A percentile compares a stretch with the other conserved stretches of the same genome.
These are phyloP conservation scores for Sinonovacula constricta DNA, from an alignment of 1,140 invertebrate species.

Conservation along the genomic window DNA sequence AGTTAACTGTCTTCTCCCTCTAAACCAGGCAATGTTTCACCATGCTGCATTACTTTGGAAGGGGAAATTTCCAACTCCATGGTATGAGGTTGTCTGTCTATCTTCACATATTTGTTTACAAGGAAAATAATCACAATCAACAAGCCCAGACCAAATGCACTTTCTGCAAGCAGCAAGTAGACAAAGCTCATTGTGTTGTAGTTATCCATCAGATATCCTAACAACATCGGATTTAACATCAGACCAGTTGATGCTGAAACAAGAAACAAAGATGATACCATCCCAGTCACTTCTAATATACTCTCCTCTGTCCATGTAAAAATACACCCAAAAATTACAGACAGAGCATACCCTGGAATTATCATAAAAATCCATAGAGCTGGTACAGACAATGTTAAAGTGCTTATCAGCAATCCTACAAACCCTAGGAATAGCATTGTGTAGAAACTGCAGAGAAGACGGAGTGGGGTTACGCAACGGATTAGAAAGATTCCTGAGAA, in stretches of 20 bases:
- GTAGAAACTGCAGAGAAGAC: constrained; percentile 37
- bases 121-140: too few relatives aligned
- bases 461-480: constrained; percentile 39
- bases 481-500: constrained; percentile 57
- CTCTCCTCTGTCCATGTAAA: constrained; percentile 62
- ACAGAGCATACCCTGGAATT: constrained; percentile 52
- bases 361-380: constrained; percentile 33
- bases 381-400: background rate
- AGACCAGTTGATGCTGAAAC: constrained; percentile 57
- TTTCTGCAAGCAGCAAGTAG: constrained; percentile 56
- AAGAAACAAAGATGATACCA: constrained; percentile 56
- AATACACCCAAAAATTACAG: constrained; percentile 56
- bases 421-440: constrained; percentile 29
- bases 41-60: too few relatives aligned
- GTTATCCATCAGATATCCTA: constrained; percentile 63
- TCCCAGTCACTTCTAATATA: constrained; percentile 58
- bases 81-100: too few relatives aligned
- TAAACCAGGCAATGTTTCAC: too few relatives aligned
- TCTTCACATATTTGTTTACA: too few relatives aligned
- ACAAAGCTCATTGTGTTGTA: constrained; percentile 56
- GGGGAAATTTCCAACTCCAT: too few relatives aligned
- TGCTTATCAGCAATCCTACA: constrained; percentile 29
- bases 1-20: too few relatives aligned
- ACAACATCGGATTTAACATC: constrained; percentile 57
- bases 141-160: too few relatives aligned